Evolutionary conservation across 2,797 vertebrate genomes (phyloP).

Genomic region (Chrysolophus pictus): DNA sequence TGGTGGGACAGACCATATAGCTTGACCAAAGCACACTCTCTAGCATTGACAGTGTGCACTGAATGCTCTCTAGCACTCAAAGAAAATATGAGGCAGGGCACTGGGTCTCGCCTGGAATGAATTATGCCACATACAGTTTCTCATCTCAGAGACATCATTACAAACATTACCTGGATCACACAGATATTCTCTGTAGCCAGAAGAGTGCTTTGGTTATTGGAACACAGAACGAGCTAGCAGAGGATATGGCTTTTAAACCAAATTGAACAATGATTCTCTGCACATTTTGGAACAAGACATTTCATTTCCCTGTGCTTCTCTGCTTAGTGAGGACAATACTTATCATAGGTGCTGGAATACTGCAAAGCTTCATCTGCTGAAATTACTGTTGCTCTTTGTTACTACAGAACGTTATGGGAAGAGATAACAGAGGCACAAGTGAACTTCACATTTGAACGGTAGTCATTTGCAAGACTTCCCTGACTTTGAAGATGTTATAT

Average conservation of each 20-base stretch:
- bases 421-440: conserved; percentile 28
- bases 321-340: neutral
- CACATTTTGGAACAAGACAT: neutral
- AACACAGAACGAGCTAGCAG: conserved; percentile 8
- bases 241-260: neutral
- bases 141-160: neutral
- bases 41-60: neutral
- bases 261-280: neutral
- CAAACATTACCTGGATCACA: neutral
- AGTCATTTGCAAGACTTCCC: neutral
- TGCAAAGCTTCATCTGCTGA: conserved; percentile 29
- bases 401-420: neutral
- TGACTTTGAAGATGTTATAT: neutral
- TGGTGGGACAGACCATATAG: neutral
- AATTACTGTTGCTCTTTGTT: conserved; percentile 22
- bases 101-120: neutral
- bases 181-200: neutral
- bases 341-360: neutral
- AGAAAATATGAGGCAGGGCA: neutral
- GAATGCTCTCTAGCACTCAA: neutral
- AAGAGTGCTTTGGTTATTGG: neutral
- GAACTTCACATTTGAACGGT: conserved; percentile 44
- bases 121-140: neutral
- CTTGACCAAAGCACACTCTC: neutral
- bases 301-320: conserved; percentile 1